These are phyloP conservation scores for Tanytarsus gracilentus DNA, from an alignment of 2,888 invertebrate species.

Conservation along the genomic window DNA sequence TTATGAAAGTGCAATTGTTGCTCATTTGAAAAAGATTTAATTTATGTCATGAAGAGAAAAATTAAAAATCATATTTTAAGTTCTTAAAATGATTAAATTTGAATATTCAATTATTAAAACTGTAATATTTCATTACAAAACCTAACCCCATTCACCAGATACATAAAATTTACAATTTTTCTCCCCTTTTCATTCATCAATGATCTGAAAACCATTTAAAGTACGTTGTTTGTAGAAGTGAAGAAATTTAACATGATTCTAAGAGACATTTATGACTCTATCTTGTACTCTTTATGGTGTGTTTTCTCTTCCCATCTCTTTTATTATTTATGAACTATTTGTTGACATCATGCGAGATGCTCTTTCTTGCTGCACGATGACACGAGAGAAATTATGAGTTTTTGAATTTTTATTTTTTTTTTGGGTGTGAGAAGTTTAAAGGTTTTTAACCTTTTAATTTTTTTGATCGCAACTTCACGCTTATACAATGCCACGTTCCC, in stretches of 20 bases:
- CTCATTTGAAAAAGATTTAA: no score
- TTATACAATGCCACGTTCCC: not conserved
- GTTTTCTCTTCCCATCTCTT: slow-evolving; percentile 13
- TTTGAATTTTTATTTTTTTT: not conserved
- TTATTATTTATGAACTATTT: slow-evolving; percentile 21
- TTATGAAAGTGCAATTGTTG: no score
- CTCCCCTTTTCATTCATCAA: not conserved
- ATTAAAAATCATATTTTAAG: no score
- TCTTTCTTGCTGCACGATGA: not conserved
- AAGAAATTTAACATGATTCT: not conserved
- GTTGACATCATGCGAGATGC: not conserved
- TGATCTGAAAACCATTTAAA: not conserved
- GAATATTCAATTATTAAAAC: slow-evolving; percentile 5
- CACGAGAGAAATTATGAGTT: not conserved
- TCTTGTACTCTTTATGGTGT: not conserved
- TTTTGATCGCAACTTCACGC: not conserved
- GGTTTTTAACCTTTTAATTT: not conserved
- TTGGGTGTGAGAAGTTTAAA: slow-evolving; percentile 1
- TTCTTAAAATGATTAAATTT: no score
- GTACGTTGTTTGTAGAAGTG: no score
- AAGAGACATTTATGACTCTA: slow-evolving; percentile 22
- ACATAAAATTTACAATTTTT: not conserved
- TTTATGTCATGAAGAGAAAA: no score
- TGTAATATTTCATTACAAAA: not conserved
- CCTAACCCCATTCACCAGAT: not conserved